Evolutionary conservation across 1,140 invertebrate genomes (phyloP), one percentile per base, ranked within the genome.

Genomic region (Polypedilum pembai): DNA sequence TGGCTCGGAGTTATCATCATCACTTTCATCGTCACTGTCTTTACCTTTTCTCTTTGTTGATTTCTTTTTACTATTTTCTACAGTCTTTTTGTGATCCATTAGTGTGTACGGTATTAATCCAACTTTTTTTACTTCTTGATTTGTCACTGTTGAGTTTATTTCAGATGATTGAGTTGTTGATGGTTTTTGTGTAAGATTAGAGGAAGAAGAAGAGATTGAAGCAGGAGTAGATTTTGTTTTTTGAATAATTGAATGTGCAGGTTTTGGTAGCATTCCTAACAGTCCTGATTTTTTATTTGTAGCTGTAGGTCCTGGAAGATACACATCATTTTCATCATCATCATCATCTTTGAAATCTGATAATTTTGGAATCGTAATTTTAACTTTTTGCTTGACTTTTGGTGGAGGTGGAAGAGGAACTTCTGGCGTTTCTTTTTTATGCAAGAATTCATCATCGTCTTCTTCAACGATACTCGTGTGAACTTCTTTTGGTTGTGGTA

Each of bases 391-490:
- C 21, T 80, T 81, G 7, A 73, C 73, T 41, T 20, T 15, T 45
- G 74, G 12, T 75, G 73, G 75, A 12, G 69, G 69, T 3, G 76
- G 76, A 0, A 66, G 77, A 69, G 75, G 75, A 74, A 78, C 79
- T 15, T 76, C 74, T n/a, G 79, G 76, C 4, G 76, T 76, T 75
- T 83, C 84, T 77, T 86, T 87, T 78, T 87, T 87, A 74, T 84
- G 83, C n/a, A 87, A 75, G 77, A 87, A 87, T 78, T 87, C 86
- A 80, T 87, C 86, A 77, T 87, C 86, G 66, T 83, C 83, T 76
- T 87, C 86, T 75, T 82, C 79, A 15, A 85, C 78, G 5, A 33
- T 41, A 40, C 40, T 72, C 20, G 40, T 24, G 0, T 15, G 7
- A 1, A 21, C 7, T 45, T 56, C 15, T 75, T 76, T 76, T 5